phyloP scores from a whole-genome alignment of 2,888 invertebrate genomes.

The Anaspis maculata region DNA sequence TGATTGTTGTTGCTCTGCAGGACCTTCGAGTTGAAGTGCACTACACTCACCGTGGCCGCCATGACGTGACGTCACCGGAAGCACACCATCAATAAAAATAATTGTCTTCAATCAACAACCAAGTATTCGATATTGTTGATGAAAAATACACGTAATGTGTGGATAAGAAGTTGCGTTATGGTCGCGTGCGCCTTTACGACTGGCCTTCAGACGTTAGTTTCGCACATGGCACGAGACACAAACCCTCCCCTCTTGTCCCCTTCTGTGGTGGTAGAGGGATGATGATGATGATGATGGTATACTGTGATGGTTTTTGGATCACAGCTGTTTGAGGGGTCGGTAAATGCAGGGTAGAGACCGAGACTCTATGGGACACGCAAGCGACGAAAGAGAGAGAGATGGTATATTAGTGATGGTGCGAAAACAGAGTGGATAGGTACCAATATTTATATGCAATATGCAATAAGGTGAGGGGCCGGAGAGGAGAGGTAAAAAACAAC shows the following conservation, averaged over 20 bases:
- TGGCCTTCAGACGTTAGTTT: constrained; percentile 31
- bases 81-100: constrained; percentile 8
- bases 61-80: constrained; percentile 12
- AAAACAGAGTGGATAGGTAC: too few species aligned
- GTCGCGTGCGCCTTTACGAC: constrained; percentile 32
- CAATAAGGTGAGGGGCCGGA: too few species aligned
- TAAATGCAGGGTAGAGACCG: constrained; percentile 8
- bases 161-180: constrained; percentile 21
- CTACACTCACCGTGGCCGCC: constrained; percentile 48
- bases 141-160: too few species aligned
- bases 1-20: constrained; percentile 51
- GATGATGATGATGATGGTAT: too few species aligned
- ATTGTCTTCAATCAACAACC: constrained; percentile 16
- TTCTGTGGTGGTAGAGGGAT: too few species aligned
- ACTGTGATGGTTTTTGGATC: constrained; percentile 40
- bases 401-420: too few species aligned
- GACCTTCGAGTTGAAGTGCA: constrained; percentile 51
- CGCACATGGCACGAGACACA: constrained; percentile 42
- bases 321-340: constrained; percentile 35
- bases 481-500: too few species aligned
- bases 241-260: constrained; percentile 40
- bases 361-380: too few species aligned
- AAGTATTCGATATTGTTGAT: constrained; percentile 28
- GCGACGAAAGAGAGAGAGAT: too few species aligned
- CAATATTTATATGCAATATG: too few species aligned